phyloP scores from a whole-genome alignment of 2,888 invertebrate species.

The Habrosyne pyritoides region DNA sequence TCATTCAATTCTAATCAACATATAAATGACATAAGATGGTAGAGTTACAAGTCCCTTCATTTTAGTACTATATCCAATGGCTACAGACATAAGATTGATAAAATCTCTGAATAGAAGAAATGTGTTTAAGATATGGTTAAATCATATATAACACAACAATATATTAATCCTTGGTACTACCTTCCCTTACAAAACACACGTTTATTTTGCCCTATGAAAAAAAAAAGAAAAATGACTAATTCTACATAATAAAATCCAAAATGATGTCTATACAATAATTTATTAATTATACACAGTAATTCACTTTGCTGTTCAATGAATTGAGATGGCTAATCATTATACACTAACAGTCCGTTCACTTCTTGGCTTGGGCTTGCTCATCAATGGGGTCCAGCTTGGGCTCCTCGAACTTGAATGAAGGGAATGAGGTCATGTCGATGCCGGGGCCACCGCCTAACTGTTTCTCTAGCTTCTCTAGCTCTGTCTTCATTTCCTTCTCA shows the following conservation, averaged over 20 bases:
- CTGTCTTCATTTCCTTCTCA: conserved; percentile 88
- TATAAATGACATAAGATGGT: too few species aligned
- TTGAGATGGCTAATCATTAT: conserved; percentile 21
- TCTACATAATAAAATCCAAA: conserved; percentile 23
- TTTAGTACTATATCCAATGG: too few species aligned
- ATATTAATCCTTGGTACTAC: too few species aligned
- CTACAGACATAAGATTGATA: too few species aligned
- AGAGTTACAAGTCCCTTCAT: too few species aligned
- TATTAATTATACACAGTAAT: conserved; percentile 36
- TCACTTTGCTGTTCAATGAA: conserved; percentile 24
- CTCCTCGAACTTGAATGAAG: conserved; percentile 91
- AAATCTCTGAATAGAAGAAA: too few species aligned
- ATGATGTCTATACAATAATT: conserved; percentile 44
- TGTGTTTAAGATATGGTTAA: too few species aligned
- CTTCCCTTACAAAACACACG: too few species aligned
- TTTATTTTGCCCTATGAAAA: too few species aligned
- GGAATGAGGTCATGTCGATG: conserved; percentile 95
- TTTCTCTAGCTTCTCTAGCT: conserved; percentile 91
- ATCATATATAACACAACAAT: too few species aligned
- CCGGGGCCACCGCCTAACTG: conserved; percentile 90
- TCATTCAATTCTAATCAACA: too few species aligned
- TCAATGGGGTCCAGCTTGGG: conserved; percentile 88
- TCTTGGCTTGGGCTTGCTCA: conserved; percentile 57
- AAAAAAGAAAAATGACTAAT: too few species aligned
- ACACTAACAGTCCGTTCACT: conserved; percentile 47